Conservation (phyloP, 2,888 invertebrate species). For the Pristionchus maxplancki region DNA sequence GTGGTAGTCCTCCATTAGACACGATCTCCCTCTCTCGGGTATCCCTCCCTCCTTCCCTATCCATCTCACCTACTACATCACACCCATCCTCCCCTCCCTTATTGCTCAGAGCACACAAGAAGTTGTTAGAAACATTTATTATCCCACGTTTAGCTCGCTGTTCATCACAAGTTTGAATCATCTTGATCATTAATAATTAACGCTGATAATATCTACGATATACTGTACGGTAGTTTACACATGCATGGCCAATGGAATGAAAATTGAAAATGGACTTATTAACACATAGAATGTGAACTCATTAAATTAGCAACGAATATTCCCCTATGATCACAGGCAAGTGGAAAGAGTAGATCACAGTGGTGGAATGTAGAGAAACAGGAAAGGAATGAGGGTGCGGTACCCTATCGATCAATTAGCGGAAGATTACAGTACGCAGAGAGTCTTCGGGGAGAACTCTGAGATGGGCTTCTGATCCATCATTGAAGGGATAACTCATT, state of each 20-base stretch:
- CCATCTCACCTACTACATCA: slow-evolving; percentile 5
- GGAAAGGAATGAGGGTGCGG: background rate
- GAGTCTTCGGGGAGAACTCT: slow-evolving; percentile 91
- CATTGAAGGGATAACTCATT: slow-evolving; percentile 92
- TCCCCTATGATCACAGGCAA: slow-evolving; percentile 31
- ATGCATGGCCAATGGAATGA: background rate
- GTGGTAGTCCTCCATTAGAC: slow-evolving; percentile 8
- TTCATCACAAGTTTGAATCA: slow-evolving; percentile 14
- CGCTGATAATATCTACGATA: background rate
- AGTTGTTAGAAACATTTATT: slow-evolving; percentile 12
- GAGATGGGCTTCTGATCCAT: slow-evolving; percentile 89
- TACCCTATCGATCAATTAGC: slow-evolving; percentile 53
- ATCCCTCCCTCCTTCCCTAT: background rate
- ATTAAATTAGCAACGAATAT: slow-evolving; percentile 27
- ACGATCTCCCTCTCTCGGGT: background rate
- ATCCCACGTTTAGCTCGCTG: background rate
- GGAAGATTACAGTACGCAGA: slow-evolving; percentile 85
- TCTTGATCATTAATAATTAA: slow-evolving; percentile 32
- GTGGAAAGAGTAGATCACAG: background rate
- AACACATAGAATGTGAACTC: background rate
- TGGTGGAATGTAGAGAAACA: slow-evolving; percentile 9
- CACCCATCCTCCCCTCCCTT: background rate
- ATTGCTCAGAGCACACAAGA: slow-evolving; percentile 20
- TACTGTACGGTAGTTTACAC: background rate
- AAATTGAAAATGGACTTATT: background rate